Evolutionary conservation across 2,888 invertebrate genomes (phyloP).

Genomic region (Lasioglossum vierecki): DNA sequence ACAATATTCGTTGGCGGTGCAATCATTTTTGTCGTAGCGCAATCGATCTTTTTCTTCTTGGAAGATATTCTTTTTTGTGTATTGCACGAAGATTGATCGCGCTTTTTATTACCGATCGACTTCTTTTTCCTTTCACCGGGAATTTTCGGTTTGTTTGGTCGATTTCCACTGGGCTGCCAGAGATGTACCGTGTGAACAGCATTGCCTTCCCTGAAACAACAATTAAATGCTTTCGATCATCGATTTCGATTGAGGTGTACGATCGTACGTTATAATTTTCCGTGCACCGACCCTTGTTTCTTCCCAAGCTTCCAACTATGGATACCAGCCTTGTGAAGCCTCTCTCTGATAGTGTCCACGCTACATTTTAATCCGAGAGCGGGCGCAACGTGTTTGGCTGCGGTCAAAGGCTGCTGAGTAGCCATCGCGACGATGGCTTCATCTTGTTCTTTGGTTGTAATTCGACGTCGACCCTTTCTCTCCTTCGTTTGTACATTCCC

Average conservation of each 20-base stretch:
- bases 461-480: conserved; percentile 81
- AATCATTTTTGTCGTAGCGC: conserved; percentile 62
- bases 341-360: conserved; percentile 81
- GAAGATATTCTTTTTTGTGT: conserved; percentile 56
- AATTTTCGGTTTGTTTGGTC: conserved; percentile 79
- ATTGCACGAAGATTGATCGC: conserved; percentile 48
- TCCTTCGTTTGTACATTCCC: conserved; percentile 83
- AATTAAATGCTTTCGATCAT: neutral
- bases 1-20: conserved; percentile 70
- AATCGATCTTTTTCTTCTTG: conserved; percentile 69
- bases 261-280: neutral
- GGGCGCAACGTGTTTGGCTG: conserved; percentile 82
- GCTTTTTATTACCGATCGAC: conserved; percentile 66
- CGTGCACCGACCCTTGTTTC: conserved; percentile 78
- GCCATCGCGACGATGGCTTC: conserved; percentile 83
- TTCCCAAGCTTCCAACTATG: conserved; percentile 83
- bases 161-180: conserved; percentile 83
- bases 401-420: conserved; percentile 81
- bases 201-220: conserved; percentile 78
- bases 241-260: neutral
- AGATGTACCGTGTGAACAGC: conserved; percentile 82
- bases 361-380: conserved; percentile 82
- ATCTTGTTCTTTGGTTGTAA: conserved; percentile 82
- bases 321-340: conserved; percentile 82
- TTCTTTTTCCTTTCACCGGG: conserved; percentile 76